Conservation (phyloP, 2,113 vertebrate species). For the Thunnus thynnus region DNA sequence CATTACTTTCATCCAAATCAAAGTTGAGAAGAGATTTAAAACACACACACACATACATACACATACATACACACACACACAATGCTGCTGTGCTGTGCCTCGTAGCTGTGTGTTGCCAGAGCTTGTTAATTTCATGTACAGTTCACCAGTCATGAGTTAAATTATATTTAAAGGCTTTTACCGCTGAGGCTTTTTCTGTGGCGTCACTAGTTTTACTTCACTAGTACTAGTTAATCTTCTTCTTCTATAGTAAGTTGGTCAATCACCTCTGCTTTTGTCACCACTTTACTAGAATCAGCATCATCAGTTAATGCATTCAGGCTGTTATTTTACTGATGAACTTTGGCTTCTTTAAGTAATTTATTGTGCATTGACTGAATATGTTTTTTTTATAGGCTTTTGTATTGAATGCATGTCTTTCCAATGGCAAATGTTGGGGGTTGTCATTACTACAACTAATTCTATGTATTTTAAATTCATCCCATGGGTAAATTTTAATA, state of each 20-base stretch:
- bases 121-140: slow-evolving; percentile 71
- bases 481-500: not conserved
- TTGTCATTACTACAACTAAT: too few species aligned
- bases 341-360: not conserved
- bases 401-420: too few species aligned
- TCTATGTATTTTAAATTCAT: too few species aligned
- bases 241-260: not conserved
- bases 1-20: slow-evolving; percentile 48
- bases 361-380: not conserved
- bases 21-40: slow-evolving; percentile 24
- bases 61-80: not conserved
- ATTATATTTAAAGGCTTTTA: slow-evolving; percentile 66
- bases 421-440: too few species aligned
- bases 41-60: not conserved
- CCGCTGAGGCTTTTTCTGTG: not conserved
- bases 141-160: slow-evolving; percentile 58
- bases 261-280: not conserved
- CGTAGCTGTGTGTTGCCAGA: slow-evolving; percentile 42
- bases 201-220: not conserved
- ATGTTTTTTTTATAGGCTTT: not conserved
- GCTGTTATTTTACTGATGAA: not conserved
- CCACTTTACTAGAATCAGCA: not conserved
- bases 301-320: not conserved
- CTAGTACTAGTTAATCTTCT: not conserved
- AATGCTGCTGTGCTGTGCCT: not conserved